These are phyloP conservation scores for Siphonodentalium dalli DNA, from an alignment of 2,888 invertebrate genomes.

Conservation along the genomic window DNA sequence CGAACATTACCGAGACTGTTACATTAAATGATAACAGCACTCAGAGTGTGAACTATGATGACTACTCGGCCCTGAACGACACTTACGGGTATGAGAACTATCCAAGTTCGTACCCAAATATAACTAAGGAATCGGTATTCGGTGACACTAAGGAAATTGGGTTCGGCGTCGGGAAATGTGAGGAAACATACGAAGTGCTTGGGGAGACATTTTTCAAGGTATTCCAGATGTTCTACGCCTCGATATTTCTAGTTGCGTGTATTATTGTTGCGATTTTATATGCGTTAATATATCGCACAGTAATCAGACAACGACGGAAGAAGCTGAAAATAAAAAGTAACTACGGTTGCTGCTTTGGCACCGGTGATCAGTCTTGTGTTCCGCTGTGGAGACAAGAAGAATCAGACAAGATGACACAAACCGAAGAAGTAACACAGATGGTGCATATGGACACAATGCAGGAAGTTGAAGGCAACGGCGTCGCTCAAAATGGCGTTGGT, in stretches of 20 bases:
- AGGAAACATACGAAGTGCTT: conserved; percentile 25
- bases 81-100: too few species aligned
- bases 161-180: conserved; percentile 20
- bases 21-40: background rate
- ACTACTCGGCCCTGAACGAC: too few species aligned
- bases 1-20: background rate
- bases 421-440: conserved; percentile 19
- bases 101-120: too few species aligned
- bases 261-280: conserved; percentile 55
- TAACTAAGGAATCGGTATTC: too few species aligned
- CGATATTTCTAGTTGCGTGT: conserved; percentile 50
- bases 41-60: too few species aligned
- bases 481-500: background rate
- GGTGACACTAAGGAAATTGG: background rate
- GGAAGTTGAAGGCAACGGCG: background rate
- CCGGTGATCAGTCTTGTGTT: conserved; percentile 24
- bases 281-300: conserved; percentile 42
- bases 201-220: conserved; percentile 31
- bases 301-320: conserved; percentile 9
- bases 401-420: conserved; percentile 12
- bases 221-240: conserved; percentile 45
- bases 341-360: too few species aligned
- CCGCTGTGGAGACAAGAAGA: conserved; percentile 7
- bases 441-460: conserved; percentile 9
- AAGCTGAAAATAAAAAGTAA: too few species aligned